A percentile compares a stretch with the other conserved stretches of the same genome.
phyloP scores from a whole-genome alignment of 2,113 vertebrate species.

The Varanus salvator region DNA sequence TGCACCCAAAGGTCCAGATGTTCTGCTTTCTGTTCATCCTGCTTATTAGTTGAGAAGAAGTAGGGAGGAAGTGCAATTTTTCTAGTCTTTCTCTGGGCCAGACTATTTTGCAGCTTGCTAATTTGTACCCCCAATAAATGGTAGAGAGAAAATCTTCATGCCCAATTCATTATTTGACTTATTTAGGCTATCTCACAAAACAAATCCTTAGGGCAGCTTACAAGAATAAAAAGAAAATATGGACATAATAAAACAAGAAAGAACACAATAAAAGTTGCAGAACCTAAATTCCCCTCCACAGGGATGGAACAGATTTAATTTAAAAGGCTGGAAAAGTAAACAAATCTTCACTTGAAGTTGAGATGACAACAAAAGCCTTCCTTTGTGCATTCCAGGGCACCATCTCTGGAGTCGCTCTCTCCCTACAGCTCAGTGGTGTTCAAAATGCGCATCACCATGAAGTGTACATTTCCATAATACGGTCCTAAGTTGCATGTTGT shows the following conservation, averaged over 20 bases:
- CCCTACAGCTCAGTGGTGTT: not conserved
- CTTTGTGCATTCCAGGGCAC: too few species aligned
- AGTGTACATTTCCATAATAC: not conserved
- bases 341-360: not conserved
- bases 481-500: not conserved
- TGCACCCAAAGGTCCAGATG: fast-evolving
- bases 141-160: not conserved
- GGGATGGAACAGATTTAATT: not conserved
- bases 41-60: not conserved
- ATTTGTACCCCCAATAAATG: not conserved
- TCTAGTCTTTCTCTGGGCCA: not conserved
- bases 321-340: not conserved
- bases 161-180: not conserved
- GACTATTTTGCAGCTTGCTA: not conserved
- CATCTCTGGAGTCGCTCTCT: not conserved
- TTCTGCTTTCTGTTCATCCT: not conserved
- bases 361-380: not conserved
- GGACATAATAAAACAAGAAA: not conserved
- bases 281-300: not conserved
- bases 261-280: not conserved
- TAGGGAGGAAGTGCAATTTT: not conserved
- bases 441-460: not conserved
- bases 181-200: not conserved
- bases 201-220: not conserved
- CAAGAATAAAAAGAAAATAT: not conserved